Evolutionary conservation across 2,888 invertebrate species (phyloP), one percentile per base, ranked within the genome.

Genomic region (Diloba caeruleocephala): DNA sequence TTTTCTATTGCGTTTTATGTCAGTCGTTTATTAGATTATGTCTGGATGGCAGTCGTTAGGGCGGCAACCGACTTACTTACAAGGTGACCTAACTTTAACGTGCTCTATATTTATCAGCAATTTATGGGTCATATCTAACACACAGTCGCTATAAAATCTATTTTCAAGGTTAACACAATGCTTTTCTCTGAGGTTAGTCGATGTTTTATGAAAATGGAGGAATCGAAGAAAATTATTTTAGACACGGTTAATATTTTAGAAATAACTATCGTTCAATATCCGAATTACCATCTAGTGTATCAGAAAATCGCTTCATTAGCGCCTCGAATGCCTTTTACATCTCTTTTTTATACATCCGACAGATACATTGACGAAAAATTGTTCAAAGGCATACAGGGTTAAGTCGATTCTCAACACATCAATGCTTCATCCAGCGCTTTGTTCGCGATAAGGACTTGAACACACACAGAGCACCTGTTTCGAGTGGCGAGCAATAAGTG

Each of bases 401-500:
- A 79, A 81, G 82, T 79, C 78, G 74, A 82, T 71, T 70, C 59
- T 71, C 61, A 57, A 67, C 61, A 59, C 71, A 60, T 68, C 79
- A 77, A 71, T 72, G 84, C 78, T 85, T 78, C 80, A 82, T 83
- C 81, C 76, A 62, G 65, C 76, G 82, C 87, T 88, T 88, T 90
- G 89, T 90, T 89, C 82, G 69, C 74, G 62, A 74, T 79, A 81
- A 88, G 88, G 81, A 82, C 79, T 76, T 85, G 82, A 76, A 82
- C 81, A 90, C 83, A 89, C 85, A 87, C 75, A 75, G 78, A 78
- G 82, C 84, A 88, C 88, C 87, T 87, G 88, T 83, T 83, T 82
- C 84, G 81, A 90, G 89, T 82, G 85, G 83, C 72, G 76, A 84
- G 81, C 85, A 84, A 84, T 88, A 88, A 91, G 92, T 86, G 92